phyloP scores from a whole-genome alignment of 2,113 vertebrate genomes.

The Acanthochromis polyacanthus region DNA sequence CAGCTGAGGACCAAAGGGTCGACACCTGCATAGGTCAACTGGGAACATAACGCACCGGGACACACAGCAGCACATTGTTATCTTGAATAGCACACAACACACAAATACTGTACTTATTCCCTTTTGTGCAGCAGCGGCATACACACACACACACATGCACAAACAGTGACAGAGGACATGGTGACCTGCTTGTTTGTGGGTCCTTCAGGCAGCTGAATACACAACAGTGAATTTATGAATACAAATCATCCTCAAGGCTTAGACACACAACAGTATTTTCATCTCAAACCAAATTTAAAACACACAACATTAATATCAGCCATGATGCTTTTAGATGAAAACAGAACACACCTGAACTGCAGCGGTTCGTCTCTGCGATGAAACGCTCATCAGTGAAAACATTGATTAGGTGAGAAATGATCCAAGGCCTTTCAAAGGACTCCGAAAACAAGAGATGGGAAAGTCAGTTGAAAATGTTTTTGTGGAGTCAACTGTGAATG shows the following conservation, averaged over 20 bases:
- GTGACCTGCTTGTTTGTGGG: conserved; percentile 69
- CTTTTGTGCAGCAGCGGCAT: not conserved
- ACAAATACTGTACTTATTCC: conserved; percentile 23
- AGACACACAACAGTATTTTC: conserved; percentile 29
- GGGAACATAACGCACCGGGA: conserved; percentile 24
- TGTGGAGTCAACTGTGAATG: conserved; percentile 15
- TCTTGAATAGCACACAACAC: conserved; percentile 14
- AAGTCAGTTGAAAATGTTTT: conserved; percentile 36
- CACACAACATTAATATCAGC: conserved; percentile 33
- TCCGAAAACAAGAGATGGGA: conserved; percentile 1
- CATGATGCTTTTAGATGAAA: not conserved
- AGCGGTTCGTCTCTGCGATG: not conserved
- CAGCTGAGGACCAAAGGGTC: conserved; percentile 42
- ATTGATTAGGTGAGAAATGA: conserved; percentile 22
- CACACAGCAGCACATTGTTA: conserved; percentile 35
- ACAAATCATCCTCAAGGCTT: conserved; percentile 55
- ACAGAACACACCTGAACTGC: not conserved
- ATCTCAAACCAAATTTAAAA: conserved; percentile 43
- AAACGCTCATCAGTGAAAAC: conserved; percentile 10
- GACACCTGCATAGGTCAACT: conserved; percentile 50
- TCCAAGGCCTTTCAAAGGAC: not conserved
- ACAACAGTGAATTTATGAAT: conserved; percentile 73
- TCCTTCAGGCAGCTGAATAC: conserved; percentile 68
- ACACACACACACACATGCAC: conserved; percentile 22
- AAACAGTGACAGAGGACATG: conserved; percentile 47